Percentiles rank a stretch among this genome's conserved stretches.
Conservation (phyloP, 30 jellyfish, hydroid and myxozoan species). For the Turritopsis dohrnii region DNA sequence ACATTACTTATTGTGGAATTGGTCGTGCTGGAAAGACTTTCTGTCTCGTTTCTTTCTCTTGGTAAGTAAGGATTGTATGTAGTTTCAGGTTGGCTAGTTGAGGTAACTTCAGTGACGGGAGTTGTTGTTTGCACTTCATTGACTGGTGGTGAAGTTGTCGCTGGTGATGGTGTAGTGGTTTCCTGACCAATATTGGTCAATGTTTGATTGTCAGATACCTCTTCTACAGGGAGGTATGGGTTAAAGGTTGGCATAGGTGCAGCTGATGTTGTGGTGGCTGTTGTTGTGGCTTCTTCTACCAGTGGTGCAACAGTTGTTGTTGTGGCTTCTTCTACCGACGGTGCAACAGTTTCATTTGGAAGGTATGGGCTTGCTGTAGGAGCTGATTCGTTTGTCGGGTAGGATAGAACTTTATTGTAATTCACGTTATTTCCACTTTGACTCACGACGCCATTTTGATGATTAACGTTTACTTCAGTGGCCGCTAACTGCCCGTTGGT, state of each 20-base stretch:
- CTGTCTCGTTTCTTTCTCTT: neutral
- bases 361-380: neutral
- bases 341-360: constrained; percentile 4
- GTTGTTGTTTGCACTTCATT: constrained; percentile 8
- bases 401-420: neutral
- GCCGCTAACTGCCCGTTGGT: neutral
- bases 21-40: neutral
- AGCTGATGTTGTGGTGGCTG: neutral
- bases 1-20: neutral
- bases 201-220: constrained; percentile 8
- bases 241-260: constrained; percentile 23
- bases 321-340: neutral
- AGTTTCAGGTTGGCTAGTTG: neutral
- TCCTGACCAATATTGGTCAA: neutral
- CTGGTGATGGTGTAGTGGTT: constrained; percentile 10
- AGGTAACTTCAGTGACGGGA: constrained; percentile 3
- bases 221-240: constrained; percentile 22
- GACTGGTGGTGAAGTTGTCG: constrained; percentile 1
- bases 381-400: neutral
- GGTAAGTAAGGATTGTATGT: constrained; percentile 6
- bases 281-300: too few relatives aligned
- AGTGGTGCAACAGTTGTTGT: too few relatives aligned
- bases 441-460: neutral
- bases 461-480: neutral
- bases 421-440: neutral